Evolutionary conservation across 2,797 vertebrate species (phyloP), one percentile per base, ranked within the genome.

Genomic region (Buceros bicornis): DNA sequence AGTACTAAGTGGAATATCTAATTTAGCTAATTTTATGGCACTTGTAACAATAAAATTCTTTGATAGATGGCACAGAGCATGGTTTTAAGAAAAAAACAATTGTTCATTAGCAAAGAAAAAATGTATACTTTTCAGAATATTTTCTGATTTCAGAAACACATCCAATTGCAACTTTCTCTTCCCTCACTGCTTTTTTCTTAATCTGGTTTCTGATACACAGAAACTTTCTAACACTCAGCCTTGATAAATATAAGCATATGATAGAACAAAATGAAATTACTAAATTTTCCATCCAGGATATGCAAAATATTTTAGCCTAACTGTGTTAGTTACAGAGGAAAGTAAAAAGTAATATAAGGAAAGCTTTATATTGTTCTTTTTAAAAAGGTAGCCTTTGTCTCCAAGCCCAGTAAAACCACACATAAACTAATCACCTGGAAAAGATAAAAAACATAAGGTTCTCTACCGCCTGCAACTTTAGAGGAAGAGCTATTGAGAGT

Each of bases 391-490:
- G 51, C 21, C 43, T 87, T 93, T 74, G 51, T 82, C 31, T 90
- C 53, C 21, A 5, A 60, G 31, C 51, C 16, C 73, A 43, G 60
- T n/a, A 40, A 35, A 61, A 33, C 1, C 29, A 2, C 2, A 2
- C 5, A 17, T 31, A 33, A 57, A 83, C 80, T 69, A 74, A 90
- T 92, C 82, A 92, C 89, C 82, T 94, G 89, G 66, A 93, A 91
- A 69, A 87, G 42, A 95, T 70, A 94, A 89, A 92, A 91, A 47
- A 1, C 31, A 48, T 40, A 57, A 61, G 31, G 7, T 69, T 71
- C 78, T 86, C 42, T 60, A 19, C 83, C 83, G 53, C 79, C 79
- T 64, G 78, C 71, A 82, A 1, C 53, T 87, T 92, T 3, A 65
- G 60, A 84, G 2, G 19, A 70, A 83, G 58, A 28, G 93, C 87